Conservation (phyloP, 2,797 vertebrate species). For the Calcarius lapponicus region DNA sequence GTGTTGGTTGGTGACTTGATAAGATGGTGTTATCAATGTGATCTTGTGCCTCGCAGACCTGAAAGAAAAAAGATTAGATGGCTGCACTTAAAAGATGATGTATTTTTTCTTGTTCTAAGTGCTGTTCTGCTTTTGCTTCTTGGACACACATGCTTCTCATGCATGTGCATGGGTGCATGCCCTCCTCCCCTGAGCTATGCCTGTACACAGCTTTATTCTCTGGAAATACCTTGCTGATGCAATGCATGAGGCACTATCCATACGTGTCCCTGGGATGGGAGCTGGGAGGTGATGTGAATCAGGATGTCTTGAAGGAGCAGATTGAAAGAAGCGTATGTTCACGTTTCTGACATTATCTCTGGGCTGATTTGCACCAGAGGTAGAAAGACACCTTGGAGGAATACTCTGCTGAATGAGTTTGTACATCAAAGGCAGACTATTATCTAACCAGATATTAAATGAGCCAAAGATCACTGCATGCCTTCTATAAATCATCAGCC, state of each 20-base stretch:
- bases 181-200: background rate
- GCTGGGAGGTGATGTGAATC: too few relatives aligned
- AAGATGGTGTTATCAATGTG: background rate
- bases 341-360: too few relatives aligned
- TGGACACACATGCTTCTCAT: background rate
- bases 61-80: too few relatives aligned
- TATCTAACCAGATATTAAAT: background rate
- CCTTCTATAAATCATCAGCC: background rate
- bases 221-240: too few relatives aligned
- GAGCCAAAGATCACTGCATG: too few relatives aligned
- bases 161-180: fast-evolving
- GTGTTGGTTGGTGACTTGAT: too few relatives aligned
- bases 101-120: background rate
- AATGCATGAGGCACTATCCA: too few relatives aligned
- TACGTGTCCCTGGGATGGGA: background rate
- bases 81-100: background rate
- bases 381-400: background rate
- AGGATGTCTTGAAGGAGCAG: background rate
- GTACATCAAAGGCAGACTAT: background rate
- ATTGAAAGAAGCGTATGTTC: fast-evolving
- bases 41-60: background rate
- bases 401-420: background rate
- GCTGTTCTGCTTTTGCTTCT: too few relatives aligned
- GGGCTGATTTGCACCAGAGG: background rate
- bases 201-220: background rate